Evolutionary conservation across 2,797 vertebrate genomes (phyloP).

Genomic region (Molothrus aeneus): DNA sequence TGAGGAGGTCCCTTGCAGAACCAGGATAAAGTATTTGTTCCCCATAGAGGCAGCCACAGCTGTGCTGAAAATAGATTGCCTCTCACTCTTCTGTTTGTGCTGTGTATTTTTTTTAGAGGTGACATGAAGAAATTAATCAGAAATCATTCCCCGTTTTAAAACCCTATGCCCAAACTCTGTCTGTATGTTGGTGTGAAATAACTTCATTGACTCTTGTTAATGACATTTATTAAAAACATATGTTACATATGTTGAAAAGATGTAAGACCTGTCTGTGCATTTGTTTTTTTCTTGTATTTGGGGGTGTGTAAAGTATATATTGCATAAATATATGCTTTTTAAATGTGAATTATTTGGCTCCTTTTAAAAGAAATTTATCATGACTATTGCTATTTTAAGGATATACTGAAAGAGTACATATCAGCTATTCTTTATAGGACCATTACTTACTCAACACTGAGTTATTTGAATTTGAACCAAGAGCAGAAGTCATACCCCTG

Average conservation of each 20-base stretch:
- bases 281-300: background rate
- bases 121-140: background rate
- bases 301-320: rapidly evolving
- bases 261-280: background rate
- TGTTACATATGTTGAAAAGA: rapidly evolving
- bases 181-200: background rate
- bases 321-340: background rate
- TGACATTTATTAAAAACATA: background rate
- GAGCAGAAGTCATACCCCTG: background rate
- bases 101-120: background rate
- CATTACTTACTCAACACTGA: conserved; percentile 1
- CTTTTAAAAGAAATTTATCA: background rate
- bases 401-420: background rate
- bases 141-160: background rate
- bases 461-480: conserved; percentile 40
- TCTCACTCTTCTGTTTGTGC: background rate
- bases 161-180: background rate
- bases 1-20: background rate
- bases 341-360: background rate
- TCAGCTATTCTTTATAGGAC: background rate
- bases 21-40: background rate
- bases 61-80: background rate
- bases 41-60: background rate
- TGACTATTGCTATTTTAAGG: background rate
- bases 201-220: background rate